Evolutionary conservation across 1,140 invertebrate species (phyloP), one percentile per base, ranked within the genome.

Genomic region (Drosophila asahinai): DNA sequence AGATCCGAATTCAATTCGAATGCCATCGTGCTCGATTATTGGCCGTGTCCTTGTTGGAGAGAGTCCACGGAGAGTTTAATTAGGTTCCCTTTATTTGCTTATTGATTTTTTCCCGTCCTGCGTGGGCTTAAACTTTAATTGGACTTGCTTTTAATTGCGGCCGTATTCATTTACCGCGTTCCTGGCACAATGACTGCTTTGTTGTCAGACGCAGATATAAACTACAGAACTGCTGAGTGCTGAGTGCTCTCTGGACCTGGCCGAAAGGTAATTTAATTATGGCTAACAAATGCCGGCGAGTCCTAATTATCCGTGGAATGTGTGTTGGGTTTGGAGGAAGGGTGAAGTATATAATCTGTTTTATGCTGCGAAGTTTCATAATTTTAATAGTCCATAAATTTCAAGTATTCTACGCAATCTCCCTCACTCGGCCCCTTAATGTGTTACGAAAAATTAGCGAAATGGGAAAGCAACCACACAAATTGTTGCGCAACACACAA

Each of bases 131-230:
- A 38, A 33, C 25, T 22, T 72, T 72, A 73, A 73, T 59, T 59
- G 66, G 40, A 57, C 33, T 72, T n/a, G 9, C 17, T 51, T 71
- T 59, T 73, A 59, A 72, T 72, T 73, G 66, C 66, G 19, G 19
- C 27, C 11, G 15, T 33, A 36, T 70, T 27, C 4, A 66, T 54
- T 63, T 30, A 54, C 48, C 61, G 49, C 52, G 40, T 55, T 55
- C 52, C 33, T 5, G 42, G 7, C 30, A 1, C 12, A 33, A 49
- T 6, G 30, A 52, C 22, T 45, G 54, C 11, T 72, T 73, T 43
- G 71, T 40, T 72, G 67, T 61, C 67, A 61, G 17, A 25, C 1
- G 38, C 70, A 73, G 70, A 45, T 36, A 61, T 22, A 45, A 52
- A n/a, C 62, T 43, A 19, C 25, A 48, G 15, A 42, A 14, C 25